These are phyloP conservation scores for Phoxinus dragarum DNA, from an alignment of 2,797 vertebrate species.

Conservation along the genomic window DNA sequence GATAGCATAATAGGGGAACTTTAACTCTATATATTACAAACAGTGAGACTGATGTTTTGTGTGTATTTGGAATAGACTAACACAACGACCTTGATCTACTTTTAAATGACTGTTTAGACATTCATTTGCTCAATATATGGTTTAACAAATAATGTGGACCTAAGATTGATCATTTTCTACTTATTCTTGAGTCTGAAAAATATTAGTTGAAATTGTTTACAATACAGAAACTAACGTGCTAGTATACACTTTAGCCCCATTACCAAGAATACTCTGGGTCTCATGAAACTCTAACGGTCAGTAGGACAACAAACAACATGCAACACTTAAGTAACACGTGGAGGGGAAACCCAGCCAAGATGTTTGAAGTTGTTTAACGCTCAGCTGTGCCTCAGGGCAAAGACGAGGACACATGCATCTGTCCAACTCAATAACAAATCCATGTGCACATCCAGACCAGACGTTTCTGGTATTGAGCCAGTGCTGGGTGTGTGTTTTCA, in stretches of 20 bases:
- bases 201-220: not conserved
- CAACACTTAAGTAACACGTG: conserved; percentile 48
- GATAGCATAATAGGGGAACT: not conserved
- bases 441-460: not conserved
- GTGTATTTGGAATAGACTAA: not conserved
- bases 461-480: not conserved
- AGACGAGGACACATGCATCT: conserved; percentile 10
- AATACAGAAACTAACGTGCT: not conserved
- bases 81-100: not conserved
- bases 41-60: not conserved
- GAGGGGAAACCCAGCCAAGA: conserved; percentile 30
- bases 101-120: no score
- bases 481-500: not conserved
- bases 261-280: not conserved
- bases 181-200: not conserved
- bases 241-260: conserved; percentile 11
- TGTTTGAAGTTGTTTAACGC: conserved; percentile 37
- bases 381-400: conserved; percentile 8
- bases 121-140: no score
- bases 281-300: conserved; percentile 1
- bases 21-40: not conserved
- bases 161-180: not conserved
- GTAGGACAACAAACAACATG: conserved; percentile 28
- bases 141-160: not conserved
- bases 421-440: conserved; percentile 30